phyloP scores from a whole-genome alignment of 23 tunicate genomes.

The Botrylloides violaceus region DNA sequence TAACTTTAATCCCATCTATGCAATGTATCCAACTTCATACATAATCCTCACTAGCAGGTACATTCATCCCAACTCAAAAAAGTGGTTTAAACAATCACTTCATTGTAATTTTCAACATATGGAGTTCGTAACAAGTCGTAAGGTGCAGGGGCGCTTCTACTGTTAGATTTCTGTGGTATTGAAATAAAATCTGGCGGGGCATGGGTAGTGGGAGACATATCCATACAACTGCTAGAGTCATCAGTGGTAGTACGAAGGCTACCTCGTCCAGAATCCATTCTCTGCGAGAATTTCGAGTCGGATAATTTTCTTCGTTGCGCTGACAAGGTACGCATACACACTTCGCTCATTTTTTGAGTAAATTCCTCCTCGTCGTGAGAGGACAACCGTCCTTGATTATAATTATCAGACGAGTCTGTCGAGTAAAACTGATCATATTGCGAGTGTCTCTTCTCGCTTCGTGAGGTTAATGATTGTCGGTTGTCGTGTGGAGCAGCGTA shows the following conservation, averaged over 20 bases:
- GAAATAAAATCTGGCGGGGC: not conserved
- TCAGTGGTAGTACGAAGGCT: not conserved
- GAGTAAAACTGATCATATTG: not conserved
- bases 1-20: too few species aligned
- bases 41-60: too few species aligned
- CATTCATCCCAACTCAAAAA: too few species aligned
- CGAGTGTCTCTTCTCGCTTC: not conserved
- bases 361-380: slow-evolving; percentile 11
- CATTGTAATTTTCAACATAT: slow-evolving; percentile 14
- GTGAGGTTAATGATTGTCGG: not conserved
- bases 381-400: slow-evolving; percentile 9
- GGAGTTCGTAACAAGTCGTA: slow-evolving; percentile 20
- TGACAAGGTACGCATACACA: slow-evolving; percentile 44
- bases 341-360: slow-evolving; percentile 59
- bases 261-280: slow-evolving; percentile 3
- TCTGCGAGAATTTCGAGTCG: slow-evolving; percentile 16
- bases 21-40: too few species aligned
- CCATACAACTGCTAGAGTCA: slow-evolving; percentile 16
- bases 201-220: not conserved
- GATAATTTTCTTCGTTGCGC: slow-evolving; percentile 52
- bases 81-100: slow-evolving; percentile 12
- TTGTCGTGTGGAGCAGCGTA: not conserved
- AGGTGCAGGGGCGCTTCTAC: not conserved
- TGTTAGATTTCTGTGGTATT: not conserved
- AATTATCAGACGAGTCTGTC: not conserved